Base-by-base conservation (phyloP, 2,888 invertebrate genomes). In the Halictus ligatus region DNA sequence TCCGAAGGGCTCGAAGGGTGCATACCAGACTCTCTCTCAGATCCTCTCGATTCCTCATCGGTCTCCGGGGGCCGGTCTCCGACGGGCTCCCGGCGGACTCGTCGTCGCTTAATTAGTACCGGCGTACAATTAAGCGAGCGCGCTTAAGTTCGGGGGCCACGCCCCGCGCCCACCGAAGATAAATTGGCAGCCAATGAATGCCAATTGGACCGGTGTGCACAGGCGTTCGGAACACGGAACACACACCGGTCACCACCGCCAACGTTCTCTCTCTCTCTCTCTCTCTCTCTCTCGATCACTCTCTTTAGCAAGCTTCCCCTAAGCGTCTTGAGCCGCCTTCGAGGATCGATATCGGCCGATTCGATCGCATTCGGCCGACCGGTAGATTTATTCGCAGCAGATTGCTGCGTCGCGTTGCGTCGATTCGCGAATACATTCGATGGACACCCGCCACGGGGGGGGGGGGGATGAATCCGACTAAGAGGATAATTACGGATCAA, bases 161-260 rank as follows among this genome's bases (percentile, higher is more conserved):
- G 87, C 88, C 88, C 86, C 86, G 86, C 86, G 76, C 85, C 85
- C 21, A 69, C 85, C 80, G 81, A 83, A 91, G 89, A 92, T 92
- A 89, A 92, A 92, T 92, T 89, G 91, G 81, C 86, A n/a, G 87
- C 84, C 92, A 90, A 91, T 92, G 90, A 92, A 93, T 92, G 90
- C 87, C 92, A 92, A 92, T 92, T 92, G 91, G 84, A 81, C 83
- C 77, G 78, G 75, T 71, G 85, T 15, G 73, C 78, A 88, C 78
- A 88, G 77, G 48, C 86, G 77, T 71, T 79, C 21, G 58, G 58
- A 78, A 83, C 83, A 81, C 81, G 77, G 77, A 58, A 7, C 18
- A 43, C 54, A 54, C 54, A 35, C 40, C 25, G 67, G 78, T 58
- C 74, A 71, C 73, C 79, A 76, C 35, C 46, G 80, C 79, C 50